phyloP scores from a whole-genome alignment of 2,888 invertebrate species.

The Agrenia bidenticulata region DNA sequence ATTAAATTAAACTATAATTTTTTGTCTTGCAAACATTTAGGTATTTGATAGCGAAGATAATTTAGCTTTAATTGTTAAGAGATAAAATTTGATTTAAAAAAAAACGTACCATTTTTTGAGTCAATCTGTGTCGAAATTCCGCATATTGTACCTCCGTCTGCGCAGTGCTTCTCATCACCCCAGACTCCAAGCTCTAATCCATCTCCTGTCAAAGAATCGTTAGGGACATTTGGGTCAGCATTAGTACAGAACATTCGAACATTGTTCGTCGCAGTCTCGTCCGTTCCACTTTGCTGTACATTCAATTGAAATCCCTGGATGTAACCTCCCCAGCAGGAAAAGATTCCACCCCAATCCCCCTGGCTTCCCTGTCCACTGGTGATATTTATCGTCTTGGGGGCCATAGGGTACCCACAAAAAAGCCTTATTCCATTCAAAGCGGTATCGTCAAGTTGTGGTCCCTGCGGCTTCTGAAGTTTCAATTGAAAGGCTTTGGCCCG shows the following conservation, averaged over 20 bases:
- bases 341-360: constrained; percentile 7
- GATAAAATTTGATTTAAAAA: neutral
- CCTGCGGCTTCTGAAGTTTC: too few species aligned
- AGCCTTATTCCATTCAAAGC: too few species aligned
- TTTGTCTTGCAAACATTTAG: too few species aligned
- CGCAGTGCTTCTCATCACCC: constrained; percentile 11
- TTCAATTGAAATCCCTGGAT: constrained; percentile 20
- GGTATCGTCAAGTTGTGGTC: too few species aligned
- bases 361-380: constrained; percentile 12
- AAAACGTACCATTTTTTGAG: constrained; percentile 1
- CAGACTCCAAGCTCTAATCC: constrained; percentile 15
- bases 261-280: constrained; percentile 26
- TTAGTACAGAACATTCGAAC: constrained; percentile 22
- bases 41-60: too few species aligned
- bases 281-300: constrained; percentile 8
- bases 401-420: too few species aligned
- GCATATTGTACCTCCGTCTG: constrained; percentile 8
- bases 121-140: constrained; percentile 24
- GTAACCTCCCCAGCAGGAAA: constrained; percentile 4
- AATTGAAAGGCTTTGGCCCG: too few species aligned
- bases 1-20: too few species aligned
- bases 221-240: neutral
- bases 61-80: too few species aligned
- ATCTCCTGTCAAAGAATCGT: constrained; percentile 24
- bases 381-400: too few species aligned